phyloP scores from a whole-genome alignment of 1,140 invertebrate genomes.

The Procambarus virginalis region DNA sequence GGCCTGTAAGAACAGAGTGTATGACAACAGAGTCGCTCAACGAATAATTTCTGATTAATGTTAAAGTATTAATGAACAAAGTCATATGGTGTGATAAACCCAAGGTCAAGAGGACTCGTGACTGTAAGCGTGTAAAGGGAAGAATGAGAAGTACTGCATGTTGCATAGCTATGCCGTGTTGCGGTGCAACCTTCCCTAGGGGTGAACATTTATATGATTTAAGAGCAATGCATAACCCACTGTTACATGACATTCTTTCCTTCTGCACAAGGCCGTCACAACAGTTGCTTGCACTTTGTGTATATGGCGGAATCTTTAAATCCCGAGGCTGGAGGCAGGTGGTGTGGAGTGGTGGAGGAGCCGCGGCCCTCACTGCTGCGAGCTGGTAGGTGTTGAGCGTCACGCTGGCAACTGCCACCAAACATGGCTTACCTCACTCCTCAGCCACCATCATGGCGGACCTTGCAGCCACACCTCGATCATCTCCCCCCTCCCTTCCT shows the following conservation, averaged over 20 bases:
- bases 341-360: not conserved
- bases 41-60: too few species aligned
- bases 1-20: too few species aligned
- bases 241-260: not conserved
- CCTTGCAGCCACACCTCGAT: not conserved
- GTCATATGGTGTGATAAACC: too few species aligned
- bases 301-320: not conserved
- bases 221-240: not conserved
- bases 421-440: slow-evolving; percentile 14
- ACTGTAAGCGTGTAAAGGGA: too few species aligned
- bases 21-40: not conserved
- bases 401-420: not conserved
- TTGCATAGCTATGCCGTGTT: too few species aligned
- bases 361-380: not conserved
- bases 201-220: too few species aligned
- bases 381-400: not conserved
- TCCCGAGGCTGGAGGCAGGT: not conserved
- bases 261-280: not conserved
- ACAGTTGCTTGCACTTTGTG: not conserved
- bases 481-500: not conserved
- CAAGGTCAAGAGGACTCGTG: too few species aligned
- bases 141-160: too few species aligned
- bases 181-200: too few species aligned
- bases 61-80: too few species aligned
- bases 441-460: slow-evolving; percentile 10